Evolutionary conservation across 2,797 vertebrate genomes (phyloP).

Genomic region (Martes flavigula): DNA sequence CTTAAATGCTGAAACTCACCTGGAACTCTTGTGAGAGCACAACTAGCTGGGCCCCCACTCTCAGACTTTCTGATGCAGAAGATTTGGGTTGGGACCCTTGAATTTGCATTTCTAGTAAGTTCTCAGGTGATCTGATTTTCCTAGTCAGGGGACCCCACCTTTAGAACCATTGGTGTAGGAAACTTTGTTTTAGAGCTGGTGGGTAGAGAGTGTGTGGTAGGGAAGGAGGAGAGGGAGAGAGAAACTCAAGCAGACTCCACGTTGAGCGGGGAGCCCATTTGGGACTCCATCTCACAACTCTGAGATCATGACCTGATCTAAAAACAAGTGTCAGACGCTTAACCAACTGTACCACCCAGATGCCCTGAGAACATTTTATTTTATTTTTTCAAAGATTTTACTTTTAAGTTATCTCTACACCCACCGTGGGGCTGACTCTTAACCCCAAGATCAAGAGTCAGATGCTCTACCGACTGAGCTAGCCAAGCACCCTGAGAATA

Average conservation of each 20-base stretch:
- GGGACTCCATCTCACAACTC: background rate
- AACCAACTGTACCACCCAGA: background rate
- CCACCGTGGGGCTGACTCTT: background rate
- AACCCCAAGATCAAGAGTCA: background rate
- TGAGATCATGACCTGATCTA: background rate
- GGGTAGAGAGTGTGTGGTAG: accelerated
- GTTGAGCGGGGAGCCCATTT: background rate
- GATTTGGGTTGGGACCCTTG: background rate
- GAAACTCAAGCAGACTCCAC: background rate
- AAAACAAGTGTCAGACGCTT: background rate
- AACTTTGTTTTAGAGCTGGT: background rate
- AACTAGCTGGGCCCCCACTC: background rate
- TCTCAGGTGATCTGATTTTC: background rate
- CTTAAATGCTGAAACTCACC: background rate
- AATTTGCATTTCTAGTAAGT: background rate
- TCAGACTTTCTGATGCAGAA: background rate
- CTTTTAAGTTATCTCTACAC: background rate
- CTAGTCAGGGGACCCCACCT: background rate
- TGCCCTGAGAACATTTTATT: background rate
- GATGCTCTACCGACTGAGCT: background rate
- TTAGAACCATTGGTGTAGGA: background rate
- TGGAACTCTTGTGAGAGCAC: background rate
- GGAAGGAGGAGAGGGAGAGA: background rate
- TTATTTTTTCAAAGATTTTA: background rate
- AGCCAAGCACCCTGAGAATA: background rate